Percentiles rank a stretch among this genome's conserved stretches.
These are phyloP conservation scores for Caerostris extrusa DNA, from an alignment of 1,140 invertebrate genomes.

Conservation along the genomic window DNA sequence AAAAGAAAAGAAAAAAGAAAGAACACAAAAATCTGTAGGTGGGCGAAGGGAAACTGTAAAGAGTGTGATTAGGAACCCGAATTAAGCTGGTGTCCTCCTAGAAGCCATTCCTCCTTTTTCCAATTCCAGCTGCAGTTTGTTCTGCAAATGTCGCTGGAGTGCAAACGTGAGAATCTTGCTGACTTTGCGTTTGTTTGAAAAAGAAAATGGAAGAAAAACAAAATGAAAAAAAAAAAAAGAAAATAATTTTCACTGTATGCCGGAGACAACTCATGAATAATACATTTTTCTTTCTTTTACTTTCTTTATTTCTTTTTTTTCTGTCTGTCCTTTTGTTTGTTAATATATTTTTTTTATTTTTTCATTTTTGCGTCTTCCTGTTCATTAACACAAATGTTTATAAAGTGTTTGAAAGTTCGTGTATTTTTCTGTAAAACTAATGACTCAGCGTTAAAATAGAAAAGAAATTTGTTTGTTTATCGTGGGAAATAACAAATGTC, in stretches of 20 bases:
- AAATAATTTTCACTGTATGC: conserved; percentile 7
- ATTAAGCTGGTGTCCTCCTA: conserved; percentile 55
- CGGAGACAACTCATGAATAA: conserved; percentile 59
- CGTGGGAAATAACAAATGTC: too few species aligned
- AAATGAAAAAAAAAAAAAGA: conserved; percentile 5
- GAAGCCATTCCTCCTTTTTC: conserved; percentile 22
- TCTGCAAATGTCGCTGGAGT: conserved; percentile 21
- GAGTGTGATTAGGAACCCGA: conserved; percentile 52
- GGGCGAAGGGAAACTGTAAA: neutral
- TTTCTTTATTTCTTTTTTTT: neutral
- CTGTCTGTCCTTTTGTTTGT: neutral
- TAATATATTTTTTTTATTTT: neutral
- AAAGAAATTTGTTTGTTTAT: neutral
- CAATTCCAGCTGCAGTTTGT: conserved; percentile 50
- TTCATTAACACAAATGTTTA: conserved; percentile 42
- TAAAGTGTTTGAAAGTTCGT: neutral
- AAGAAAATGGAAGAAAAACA: neutral
- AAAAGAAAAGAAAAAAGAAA: neutral
- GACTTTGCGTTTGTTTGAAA: conserved; percentile 47
- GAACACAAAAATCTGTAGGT: neutral
- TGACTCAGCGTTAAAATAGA: neutral
- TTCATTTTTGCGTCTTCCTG: neutral
- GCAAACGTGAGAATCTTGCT: conserved; percentile 62
- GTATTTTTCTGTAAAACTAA: neutral
- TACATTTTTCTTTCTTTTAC: conserved; percentile 18